Evolutionary conservation across 2,797 vertebrate genomes (phyloP).

Genomic region (Sylvilagus floridanus): DNA sequence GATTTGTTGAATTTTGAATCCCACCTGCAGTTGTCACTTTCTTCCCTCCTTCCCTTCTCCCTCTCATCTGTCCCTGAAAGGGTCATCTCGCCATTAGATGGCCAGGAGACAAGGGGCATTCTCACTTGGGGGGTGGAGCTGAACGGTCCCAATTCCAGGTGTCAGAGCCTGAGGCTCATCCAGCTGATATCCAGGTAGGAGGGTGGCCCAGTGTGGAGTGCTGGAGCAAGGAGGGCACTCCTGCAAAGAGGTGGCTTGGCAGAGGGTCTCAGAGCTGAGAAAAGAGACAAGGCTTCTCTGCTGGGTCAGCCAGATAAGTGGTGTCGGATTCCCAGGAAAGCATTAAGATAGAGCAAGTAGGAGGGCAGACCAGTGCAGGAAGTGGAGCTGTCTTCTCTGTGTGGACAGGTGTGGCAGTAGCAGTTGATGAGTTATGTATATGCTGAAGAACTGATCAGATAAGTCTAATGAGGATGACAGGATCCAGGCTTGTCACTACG

Average conservation of each 20-base stretch:
- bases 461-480: not conserved
- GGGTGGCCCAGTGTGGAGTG: not conserved
- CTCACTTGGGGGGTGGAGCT: not conserved
- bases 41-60: accelerated
- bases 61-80: not conserved
- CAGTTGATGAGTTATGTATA: not conserved
- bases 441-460: not conserved
- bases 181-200: not conserved
- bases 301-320: accelerated
- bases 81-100: not conserved
- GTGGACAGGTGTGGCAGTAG: not conserved
- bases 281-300: not conserved
- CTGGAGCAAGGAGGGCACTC: not conserved
- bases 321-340: not conserved
- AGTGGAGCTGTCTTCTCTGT: not conserved
- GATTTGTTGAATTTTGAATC: too few relatives aligned
- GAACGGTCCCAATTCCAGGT: not conserved
- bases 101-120: not conserved
- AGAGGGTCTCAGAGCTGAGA: not conserved
- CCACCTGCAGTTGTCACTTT: not conserved
- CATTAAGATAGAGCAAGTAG: not conserved
- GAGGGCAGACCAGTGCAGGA: not conserved
- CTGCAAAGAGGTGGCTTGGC: too few relatives aligned
- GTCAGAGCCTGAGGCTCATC: not conserved
- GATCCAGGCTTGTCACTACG: not conserved